phyloP scores from a whole-genome alignment of 1,140 invertebrate genomes.

The Zaprionus africanus region DNA sequence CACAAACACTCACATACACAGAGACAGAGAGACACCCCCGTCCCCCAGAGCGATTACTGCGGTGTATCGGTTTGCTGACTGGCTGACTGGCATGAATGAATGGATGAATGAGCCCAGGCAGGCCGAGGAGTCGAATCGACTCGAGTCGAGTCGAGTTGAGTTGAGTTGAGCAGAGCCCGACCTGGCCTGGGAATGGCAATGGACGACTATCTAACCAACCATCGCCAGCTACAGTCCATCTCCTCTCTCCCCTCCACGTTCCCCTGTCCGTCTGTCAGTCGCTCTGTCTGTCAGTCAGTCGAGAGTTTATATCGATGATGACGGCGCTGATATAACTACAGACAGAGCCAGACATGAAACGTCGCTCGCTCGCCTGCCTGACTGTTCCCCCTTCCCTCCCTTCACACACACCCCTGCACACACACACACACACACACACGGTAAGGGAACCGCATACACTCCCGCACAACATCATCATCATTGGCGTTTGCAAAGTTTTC shows the following conservation, averaged over 20 bases:
- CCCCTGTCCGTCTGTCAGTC: background rate
- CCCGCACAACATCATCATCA: conserved; percentile 36
- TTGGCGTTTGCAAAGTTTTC: conserved; percentile 73
- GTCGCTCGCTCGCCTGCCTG: conserved; percentile 38
- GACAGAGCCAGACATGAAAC: conserved; percentile 55
- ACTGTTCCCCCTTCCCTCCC: conserved; percentile 3
- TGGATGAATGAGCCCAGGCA: conserved; percentile 76
- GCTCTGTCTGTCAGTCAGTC: conserved; percentile 43
- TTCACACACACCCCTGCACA: conserved; percentile 25
- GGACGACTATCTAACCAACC: conserved; percentile 40
- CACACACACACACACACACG: conserved; percentile 21
- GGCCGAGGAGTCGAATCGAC: conserved; percentile 31
- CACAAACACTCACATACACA: conserved; percentile 32
- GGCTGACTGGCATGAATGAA: conserved; percentile 73
- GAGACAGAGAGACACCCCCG: background rate
- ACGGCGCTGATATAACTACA: conserved; percentile 73
- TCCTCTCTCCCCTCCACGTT: background rate
- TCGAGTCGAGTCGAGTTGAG: conserved; percentile 22
- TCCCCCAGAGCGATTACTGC: conserved; percentile 25
- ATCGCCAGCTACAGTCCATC: conserved; percentile 20
- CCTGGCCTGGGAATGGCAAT: conserved; percentile 44
- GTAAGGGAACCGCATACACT: conserved; percentile 3
- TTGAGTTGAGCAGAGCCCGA: conserved; percentile 21
- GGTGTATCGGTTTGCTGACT: conserved; percentile 51
- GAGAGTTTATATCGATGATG: conserved; percentile 79